Base-by-base conservation (phyloP, 2,113 vertebrate species). In the Nettapus auritus region DNA sequence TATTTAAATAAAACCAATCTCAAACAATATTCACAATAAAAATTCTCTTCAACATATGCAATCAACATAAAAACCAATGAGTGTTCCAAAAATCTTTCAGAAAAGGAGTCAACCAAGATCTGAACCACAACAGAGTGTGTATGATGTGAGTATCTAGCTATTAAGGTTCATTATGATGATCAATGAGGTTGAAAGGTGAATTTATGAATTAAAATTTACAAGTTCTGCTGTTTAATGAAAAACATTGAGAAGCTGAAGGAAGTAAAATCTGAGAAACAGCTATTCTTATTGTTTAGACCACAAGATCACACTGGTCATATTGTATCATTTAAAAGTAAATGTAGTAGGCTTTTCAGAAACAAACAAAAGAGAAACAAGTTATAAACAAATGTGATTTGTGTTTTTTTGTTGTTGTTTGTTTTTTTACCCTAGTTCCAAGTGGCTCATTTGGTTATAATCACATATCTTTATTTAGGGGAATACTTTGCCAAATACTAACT, bases 281-380 rank as follows among this genome's bases (percentile, higher is more conserved):
- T 92, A 85, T 89, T 92, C 94, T 79, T 95, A 56, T 74, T 96
- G 82, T 95, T 97, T 91, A 97, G 95, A 89, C 62, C 85, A 86
- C 60, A 94, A 88, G 90, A 93, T 79, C 96, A 82, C 78, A 83
- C 60, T 86, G 94, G 86, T 78, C 90, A 97, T 97, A 92, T 92
- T 97, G 89, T 83, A 83, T 86, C 88, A 95, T 77, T 98, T 97
- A 97, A 90, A 46, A 95, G 74, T 91, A 90, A 86, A 93, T 86
- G 57, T 81, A 96, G 94, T 78, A 73, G 66, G 33, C 57, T 82
- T 97, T 92, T 94, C 90, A 90, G 97, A 94, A 94, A 85, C 67
- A 93, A 96, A 94, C 85, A 89, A 96, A 94, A 95, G 92, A 93
- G 70, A 76, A 96, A 91, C 82, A 89, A 97, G 91, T 91, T 93